phyloP scores from a whole-genome alignment of 2,888 invertebrate species.

The Pyrrhosoma nymphula region DNA sequence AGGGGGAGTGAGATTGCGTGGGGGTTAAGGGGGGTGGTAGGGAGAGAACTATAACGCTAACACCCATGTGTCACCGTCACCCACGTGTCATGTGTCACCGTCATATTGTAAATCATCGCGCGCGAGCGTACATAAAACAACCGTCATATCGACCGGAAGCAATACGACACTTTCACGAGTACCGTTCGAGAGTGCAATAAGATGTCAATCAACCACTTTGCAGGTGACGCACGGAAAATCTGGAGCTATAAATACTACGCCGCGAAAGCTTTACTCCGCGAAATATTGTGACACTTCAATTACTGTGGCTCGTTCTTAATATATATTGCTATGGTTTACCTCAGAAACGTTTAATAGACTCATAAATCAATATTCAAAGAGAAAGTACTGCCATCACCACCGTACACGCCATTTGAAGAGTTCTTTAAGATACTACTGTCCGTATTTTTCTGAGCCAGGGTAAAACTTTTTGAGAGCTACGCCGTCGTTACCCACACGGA shows the following conservation, averaged over 20 bases:
- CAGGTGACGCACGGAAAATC: background rate
- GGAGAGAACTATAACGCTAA: background rate
- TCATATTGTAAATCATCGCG: background rate
- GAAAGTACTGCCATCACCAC: too few relatives aligned
- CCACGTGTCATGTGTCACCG: conserved; percentile 20
- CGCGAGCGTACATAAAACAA: background rate
- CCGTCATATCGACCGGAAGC: conserved; percentile 28
- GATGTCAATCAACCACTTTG: conserved; percentile 30
- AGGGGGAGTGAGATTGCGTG: too few relatives aligned
- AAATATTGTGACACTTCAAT: background rate
- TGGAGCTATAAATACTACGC: background rate
- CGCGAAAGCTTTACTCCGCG: background rate
- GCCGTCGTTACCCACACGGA: too few relatives aligned
- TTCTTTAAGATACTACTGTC: too few relatives aligned
- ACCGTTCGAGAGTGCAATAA: conserved; percentile 29
- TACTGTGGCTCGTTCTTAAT: background rate
- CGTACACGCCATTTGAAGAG: too few relatives aligned
- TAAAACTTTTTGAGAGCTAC: too few relatives aligned
- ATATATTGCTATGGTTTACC: too few relatives aligned
- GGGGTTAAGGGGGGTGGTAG: background rate
- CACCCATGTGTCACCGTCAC: background rate
- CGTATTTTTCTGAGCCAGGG: too few relatives aligned
- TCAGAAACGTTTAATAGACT: too few relatives aligned
- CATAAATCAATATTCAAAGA: too few relatives aligned
- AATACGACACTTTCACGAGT: conserved; percentile 47